Base-by-base conservation (phyloP, 2,888 invertebrate genomes). In the Coenonympha arcania region DNA sequence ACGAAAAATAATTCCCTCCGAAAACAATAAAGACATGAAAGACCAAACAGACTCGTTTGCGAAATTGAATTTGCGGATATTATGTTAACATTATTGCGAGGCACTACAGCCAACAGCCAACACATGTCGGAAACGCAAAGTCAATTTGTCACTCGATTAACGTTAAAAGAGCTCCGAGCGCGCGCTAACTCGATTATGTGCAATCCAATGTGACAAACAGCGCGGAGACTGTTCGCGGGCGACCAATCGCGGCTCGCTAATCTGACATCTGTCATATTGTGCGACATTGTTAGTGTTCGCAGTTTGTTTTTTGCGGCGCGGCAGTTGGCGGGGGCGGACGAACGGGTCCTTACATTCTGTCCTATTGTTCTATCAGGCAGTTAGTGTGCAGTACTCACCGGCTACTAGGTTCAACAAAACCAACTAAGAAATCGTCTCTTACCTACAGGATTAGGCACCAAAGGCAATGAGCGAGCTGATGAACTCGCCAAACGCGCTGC, bases 261-360 rank as follows among this genome's bases (percentile, higher is more conserved):
- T 75, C 76, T 81, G 82, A 81, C 83, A 84, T 79, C 77, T 84
- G 83, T 82, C 83, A 79, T 69, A 71, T 74, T 68, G 68, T 64
- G 69, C 71, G 73, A 61, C 64, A 66, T 69, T 67, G 65, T 66
- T 71, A 69, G 69, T 69, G 68, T 69, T 73, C 65, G 69, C 73
- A 69, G 69, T 67, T 75, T 69, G 66, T 72, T 78, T 79, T 79
- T 77, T 78, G 70, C 65, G 66, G 62, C 59, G 63, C 68, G 76
- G 73, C 82, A 81, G 73, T 76, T 82, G 83, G 75, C 62, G 69
- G 71, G 74, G 76, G 77, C 68, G 74, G 62, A 53, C 58, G 5
- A 58, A 61, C 61, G 64, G 65, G 26, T 69, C 70, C 73, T 68
- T 69, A 64, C 18, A n/a, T 34, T n/a, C 18, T 34, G 24, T 24